These are phyloP conservation scores for Gryllus bimaculatus DNA, from an alignment of 1,140 invertebrate genomes.

Conservation along the genomic window DNA sequence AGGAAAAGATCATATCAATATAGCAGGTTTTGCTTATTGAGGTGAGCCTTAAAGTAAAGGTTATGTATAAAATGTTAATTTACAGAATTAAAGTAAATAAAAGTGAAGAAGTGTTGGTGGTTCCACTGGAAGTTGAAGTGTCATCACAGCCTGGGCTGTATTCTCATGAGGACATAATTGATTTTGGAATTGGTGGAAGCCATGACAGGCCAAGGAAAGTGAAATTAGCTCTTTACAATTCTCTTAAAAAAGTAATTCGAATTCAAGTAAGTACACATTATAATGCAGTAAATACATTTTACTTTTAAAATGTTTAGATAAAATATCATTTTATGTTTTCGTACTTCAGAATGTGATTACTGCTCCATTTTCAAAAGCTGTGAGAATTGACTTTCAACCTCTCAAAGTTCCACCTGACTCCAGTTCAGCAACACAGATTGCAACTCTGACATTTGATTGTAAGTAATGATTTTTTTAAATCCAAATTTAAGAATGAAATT, in stretches of 20 bases:
- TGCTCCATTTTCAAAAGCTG: conserved; percentile 47
- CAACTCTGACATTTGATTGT: conserved; percentile 68
- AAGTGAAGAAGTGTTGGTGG: conserved; percentile 56
- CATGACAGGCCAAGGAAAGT: conserved; percentile 54
- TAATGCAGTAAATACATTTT: background rate
- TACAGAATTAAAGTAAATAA: conserved; percentile 61
- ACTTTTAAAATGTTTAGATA: conserved; percentile 11
- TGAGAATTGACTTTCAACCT: conserved; percentile 49
- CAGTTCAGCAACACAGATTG: conserved; percentile 51
- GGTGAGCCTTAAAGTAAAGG: background rate
- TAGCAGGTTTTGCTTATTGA: background rate
- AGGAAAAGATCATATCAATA: too few species aligned
- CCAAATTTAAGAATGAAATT: background rate
- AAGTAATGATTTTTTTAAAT: conserved; percentile 33
- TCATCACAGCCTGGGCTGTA: conserved; percentile 61
- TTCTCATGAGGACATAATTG: conserved; percentile 62
- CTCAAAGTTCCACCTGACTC: conserved; percentile 53
- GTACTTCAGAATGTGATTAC: conserved; percentile 44
- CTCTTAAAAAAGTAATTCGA: conserved; percentile 56
- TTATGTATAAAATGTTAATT: conserved; percentile 10
- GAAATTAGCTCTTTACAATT: conserved; percentile 59
- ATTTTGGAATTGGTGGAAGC: conserved; percentile 72
- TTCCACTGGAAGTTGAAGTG: conserved; percentile 84
- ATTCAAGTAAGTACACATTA: conserved; percentile 46
- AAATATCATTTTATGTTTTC: conserved; percentile 16